Percentiles rank a stretch among this genome's conserved stretches.
These are phyloP conservation scores for Archaeoteleia sp. DNA, from an alignment of 2,888 invertebrate genomes.

Conservation along the genomic window DNA sequence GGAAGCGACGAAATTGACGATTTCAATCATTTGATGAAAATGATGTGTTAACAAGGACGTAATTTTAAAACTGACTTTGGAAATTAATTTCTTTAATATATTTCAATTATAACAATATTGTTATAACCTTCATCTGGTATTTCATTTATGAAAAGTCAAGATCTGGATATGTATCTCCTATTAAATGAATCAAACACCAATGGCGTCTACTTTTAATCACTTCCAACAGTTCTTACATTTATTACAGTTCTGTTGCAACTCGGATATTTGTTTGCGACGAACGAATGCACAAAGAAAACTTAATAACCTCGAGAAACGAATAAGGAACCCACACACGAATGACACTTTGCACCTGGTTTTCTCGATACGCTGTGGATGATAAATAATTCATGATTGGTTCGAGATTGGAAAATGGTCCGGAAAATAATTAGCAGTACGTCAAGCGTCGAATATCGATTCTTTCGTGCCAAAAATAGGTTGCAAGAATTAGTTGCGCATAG, in stretches of 20 bases:
- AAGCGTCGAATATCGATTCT: slow-evolving; percentile 46
- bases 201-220: slow-evolving; percentile 27
- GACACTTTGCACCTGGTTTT: slow-evolving; percentile 43
- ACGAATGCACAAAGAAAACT: slow-evolving; percentile 40
- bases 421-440: slow-evolving; percentile 53
- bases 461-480: not conserved
- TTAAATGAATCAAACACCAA: too few species aligned
- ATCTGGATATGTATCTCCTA: too few species aligned
- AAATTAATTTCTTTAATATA: too few species aligned
- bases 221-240: slow-evolving; percentile 34
- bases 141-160: too few species aligned
- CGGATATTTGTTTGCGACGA: slow-evolving; percentile 41
- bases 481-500: not conserved
- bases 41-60: too few species aligned
- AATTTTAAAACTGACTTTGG: too few species aligned
- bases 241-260: slow-evolving; percentile 45
- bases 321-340: slow-evolving; percentile 42
- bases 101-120: too few species aligned
- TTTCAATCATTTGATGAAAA: too few species aligned
- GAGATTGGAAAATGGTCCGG: slow-evolving; percentile 58
- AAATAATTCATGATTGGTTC: slow-evolving; percentile 55
- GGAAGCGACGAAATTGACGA: not conserved
- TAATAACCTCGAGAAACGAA: slow-evolving; percentile 45
- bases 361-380: slow-evolving; percentile 31
- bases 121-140: too few species aligned